Evolutionary conservation across 2,888 invertebrate species (phyloP).

Genomic region (Mythimna pallens): DNA sequence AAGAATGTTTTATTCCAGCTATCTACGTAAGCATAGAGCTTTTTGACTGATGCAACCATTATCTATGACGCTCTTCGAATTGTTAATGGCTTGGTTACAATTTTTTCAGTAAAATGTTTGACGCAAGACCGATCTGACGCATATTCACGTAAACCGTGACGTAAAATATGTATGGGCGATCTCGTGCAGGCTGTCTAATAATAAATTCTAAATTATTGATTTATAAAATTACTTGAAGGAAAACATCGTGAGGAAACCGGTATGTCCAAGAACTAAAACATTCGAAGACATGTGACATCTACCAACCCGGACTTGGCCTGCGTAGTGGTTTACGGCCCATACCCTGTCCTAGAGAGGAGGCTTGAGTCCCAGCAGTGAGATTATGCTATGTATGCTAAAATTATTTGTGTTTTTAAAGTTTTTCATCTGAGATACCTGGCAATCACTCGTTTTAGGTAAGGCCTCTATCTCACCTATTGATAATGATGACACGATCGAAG

Average conservation of each 20-base stretch:
- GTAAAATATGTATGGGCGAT: slow-evolving; percentile 23
- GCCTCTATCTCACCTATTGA: not conserved
- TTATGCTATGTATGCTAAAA: too few relatives aligned
- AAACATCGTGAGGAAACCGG: too few relatives aligned
- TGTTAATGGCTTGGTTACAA: slow-evolving; percentile 41
- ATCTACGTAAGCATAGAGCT: not conserved
- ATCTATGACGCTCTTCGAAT: slow-evolving; percentile 34
- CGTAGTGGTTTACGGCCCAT: too few relatives aligned
- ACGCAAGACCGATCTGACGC: slow-evolving; percentile 50
- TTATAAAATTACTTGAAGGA: not conserved
- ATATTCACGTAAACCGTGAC: slow-evolving; percentile 41
- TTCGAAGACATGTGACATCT: not conserved
- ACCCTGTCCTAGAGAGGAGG: too few relatives aligned
- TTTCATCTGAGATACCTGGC: not conserved
- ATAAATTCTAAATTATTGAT: slow-evolving; percentile 25
- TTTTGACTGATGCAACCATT: slow-evolving; percentile 23
- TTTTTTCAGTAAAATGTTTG: slow-evolving; percentile 34
- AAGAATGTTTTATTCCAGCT: slow-evolving; percentile 32
- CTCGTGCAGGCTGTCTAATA: slow-evolving; percentile 30
- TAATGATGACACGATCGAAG: not conserved
- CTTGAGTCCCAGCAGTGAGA: too few relatives aligned
- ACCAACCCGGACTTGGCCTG: too few relatives aligned
- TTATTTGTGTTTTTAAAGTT: not conserved
- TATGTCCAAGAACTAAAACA: too few relatives aligned
- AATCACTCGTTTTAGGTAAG: not conserved